phyloP scores from a whole-genome alignment of 2,888 invertebrate genomes.

The Slavum lentiscoides region DNA sequence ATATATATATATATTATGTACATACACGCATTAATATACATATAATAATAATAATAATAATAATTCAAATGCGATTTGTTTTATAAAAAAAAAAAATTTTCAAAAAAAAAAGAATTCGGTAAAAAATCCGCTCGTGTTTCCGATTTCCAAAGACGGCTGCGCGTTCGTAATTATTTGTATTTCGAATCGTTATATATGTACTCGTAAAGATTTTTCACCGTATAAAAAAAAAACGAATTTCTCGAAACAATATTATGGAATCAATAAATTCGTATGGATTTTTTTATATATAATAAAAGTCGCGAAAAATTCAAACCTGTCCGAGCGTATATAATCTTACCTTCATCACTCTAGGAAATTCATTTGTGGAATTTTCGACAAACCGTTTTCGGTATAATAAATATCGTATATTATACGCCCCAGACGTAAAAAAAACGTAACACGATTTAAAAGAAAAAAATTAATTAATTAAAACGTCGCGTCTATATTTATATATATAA shows the following conservation, averaged over 20 bases:
- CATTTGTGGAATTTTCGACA: not conserved
- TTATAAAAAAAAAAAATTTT: no score
- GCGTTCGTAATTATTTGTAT: no score
- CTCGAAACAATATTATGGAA: no score
- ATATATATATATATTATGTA: not conserved
- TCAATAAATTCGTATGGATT: no score
- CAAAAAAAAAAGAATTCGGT: not conserved
- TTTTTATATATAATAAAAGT: not conserved
- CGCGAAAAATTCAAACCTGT: not conserved
- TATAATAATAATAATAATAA: no score
- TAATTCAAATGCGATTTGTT: no score
- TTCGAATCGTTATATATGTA: no score
- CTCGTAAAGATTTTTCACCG: no score
- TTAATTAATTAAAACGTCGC: no score
- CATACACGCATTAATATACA: no score
- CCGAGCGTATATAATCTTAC: slow-evolving; percentile 9
- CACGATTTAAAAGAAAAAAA: not conserved
- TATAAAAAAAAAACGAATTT: no score
- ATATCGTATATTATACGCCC: not conserved
- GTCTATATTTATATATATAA: no score
- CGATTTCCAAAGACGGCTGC: not conserved
- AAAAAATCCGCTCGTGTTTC: not conserved
- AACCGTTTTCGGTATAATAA: not conserved
- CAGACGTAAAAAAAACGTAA: not conserved
- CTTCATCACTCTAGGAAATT: slow-evolving; percentile 37